Evolutionary conservation across 2,113 vertebrate genomes (phyloP).

Genomic region (Neoarius graeffei): DNA sequence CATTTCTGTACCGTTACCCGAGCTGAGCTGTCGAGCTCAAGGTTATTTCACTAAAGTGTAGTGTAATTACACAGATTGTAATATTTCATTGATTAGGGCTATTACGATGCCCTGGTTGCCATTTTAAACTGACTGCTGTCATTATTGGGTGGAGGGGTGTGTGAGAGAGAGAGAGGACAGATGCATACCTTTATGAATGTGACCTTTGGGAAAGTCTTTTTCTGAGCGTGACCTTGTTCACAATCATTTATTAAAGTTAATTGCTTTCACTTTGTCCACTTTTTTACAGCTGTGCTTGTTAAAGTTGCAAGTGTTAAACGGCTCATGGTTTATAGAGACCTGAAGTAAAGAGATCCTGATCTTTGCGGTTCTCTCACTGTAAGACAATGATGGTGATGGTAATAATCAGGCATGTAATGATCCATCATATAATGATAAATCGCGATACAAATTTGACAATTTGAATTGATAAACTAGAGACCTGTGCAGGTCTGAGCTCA

Average conservation of each 20-base stretch:
- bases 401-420: neutral
- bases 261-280: neutral
- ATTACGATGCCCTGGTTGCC: slow-evolving; percentile 33
- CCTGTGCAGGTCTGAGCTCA: too few relatives aligned
- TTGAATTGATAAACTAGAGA: too few relatives aligned
- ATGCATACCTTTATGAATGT: neutral
- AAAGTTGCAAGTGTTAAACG: slow-evolving; percentile 1
- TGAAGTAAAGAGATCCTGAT: neutral
- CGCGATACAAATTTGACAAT: too few relatives aligned
- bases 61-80: slow-evolving; percentile 33
- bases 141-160: neutral
- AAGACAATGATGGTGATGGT: neutral
- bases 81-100: slow-evolving; percentile 47
- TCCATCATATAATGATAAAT: too few relatives aligned
- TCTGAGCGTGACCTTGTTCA: slow-evolving; percentile 9
- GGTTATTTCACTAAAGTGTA: slow-evolving; percentile 43
- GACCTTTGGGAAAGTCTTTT: slow-evolving; percentile 2
- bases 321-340: slow-evolving; percentile 4
- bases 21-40: slow-evolving; percentile 17
- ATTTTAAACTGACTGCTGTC: slow-evolving; percentile 12
- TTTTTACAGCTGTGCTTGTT: neutral
- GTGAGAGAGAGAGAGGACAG: neutral
- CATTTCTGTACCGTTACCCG: slow-evolving; percentile 28
- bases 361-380: neutral
- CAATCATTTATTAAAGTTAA: slow-evolving; percentile 28